phyloP scores from a whole-genome alignment of 2,888 invertebrate genomes.

The Perdita meconis region DNA sequence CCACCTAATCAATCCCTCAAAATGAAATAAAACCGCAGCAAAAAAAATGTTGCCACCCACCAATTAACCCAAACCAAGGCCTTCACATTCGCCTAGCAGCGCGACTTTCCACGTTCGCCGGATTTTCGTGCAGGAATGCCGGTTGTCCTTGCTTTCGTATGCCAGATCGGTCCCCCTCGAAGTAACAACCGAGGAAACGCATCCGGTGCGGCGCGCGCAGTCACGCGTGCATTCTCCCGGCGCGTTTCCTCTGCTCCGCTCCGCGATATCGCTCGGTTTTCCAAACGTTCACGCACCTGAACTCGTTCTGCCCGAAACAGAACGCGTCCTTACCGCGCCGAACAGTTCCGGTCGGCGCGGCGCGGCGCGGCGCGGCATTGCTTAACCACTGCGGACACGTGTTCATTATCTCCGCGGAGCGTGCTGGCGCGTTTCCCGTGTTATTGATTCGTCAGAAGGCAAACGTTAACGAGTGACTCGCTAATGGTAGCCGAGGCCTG shows the following conservation, averaged over 20 bases:
- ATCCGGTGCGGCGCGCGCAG: constrained; percentile 49
- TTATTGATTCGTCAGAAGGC: constrained; percentile 35
- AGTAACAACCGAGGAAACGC: constrained; percentile 52
- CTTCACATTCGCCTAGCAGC: neutral
- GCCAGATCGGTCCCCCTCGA: constrained; percentile 32
- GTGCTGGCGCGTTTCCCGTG: neutral
- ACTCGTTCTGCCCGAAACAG: neutral
- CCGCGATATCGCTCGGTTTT: neutral
- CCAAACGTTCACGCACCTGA: constrained; percentile 19
- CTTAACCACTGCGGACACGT: constrained; percentile 41
- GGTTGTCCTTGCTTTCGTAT: constrained; percentile 57
- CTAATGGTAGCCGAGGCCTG: constrained; percentile 4
- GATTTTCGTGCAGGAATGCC: constrained; percentile 65
- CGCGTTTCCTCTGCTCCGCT: constrained; percentile 23
- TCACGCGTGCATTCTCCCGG: constrained; percentile 53
- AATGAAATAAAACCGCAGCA: no score
- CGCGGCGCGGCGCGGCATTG: no score
- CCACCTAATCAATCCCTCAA: no score
- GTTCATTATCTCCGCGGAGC: constrained; percentile 42
- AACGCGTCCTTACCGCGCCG: constrained; percentile 15
- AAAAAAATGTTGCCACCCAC: no score
- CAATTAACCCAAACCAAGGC: neutral
- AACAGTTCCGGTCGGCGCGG: neutral
- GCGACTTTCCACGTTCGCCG: neutral
- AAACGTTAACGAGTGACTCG: constrained; percentile 27